A percentile compares a stretch with the other conserved stretches of the same genome.
phyloP scores from a whole-genome alignment of 2,888 invertebrate genomes.

The Cheilosia urbana region DNA sequence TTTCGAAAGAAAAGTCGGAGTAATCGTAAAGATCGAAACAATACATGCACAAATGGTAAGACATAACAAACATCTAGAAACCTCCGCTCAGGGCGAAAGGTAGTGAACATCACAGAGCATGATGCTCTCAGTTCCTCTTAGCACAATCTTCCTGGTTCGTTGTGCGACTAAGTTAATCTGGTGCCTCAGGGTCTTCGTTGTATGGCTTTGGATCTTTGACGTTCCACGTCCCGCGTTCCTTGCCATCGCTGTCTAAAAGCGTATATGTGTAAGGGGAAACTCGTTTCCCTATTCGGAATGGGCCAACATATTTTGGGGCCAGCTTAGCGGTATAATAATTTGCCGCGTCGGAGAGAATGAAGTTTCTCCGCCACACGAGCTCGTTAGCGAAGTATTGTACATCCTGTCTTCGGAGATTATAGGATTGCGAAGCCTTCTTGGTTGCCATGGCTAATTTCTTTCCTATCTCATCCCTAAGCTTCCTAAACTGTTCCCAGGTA shows the following conservation, averaged over 20 bases:
- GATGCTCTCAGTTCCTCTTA: neutral
- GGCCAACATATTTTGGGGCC: constrained; percentile 19
- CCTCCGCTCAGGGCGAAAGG: neutral
- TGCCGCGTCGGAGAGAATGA: constrained; percentile 4
- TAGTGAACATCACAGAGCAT: neutral
- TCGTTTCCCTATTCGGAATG: constrained; percentile 4
- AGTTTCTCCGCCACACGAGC: constrained; percentile 14
- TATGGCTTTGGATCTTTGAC: constrained; percentile 5
- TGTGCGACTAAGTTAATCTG: neutral
- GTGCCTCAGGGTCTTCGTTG: neutral
- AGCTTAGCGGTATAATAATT: constrained; percentile 25
- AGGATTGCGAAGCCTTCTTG: neutral
- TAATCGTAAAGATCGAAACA: no score
- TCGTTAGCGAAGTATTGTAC: neutral
- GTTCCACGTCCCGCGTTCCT: constrained; percentile 14
- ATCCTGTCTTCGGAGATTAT: constrained; percentile 11
- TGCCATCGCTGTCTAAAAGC: neutral
- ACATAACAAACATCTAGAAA: no score
- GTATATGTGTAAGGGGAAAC: constrained; percentile 15
- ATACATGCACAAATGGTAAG: no score
- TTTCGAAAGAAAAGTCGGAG: no score
- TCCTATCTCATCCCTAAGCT: neutral
- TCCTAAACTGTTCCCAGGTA: neutral
- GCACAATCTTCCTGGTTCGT: neutral
- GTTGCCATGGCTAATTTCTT: neutral